These are phyloP conservation scores for Sphaerodactylus townsendi DNA, from an alignment of 2,113 vertebrate species.

Conservation along the genomic window DNA sequence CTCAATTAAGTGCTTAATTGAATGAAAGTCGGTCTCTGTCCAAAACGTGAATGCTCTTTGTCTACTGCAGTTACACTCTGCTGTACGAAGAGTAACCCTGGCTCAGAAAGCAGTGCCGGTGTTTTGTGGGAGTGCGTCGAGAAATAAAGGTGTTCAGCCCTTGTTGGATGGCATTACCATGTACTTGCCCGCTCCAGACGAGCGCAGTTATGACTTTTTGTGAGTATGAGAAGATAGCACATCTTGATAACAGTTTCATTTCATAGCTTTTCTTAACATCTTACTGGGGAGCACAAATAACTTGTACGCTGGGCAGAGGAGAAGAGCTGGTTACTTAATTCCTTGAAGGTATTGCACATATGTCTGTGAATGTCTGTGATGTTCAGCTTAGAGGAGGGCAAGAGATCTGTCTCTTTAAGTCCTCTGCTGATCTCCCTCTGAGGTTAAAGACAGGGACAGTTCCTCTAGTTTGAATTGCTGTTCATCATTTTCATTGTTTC, in stretches of 20 bases:
- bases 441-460: no score
- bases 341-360: background rate
- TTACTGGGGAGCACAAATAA: background rate
- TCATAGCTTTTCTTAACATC: background rate
- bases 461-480: background rate
- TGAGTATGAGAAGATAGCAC: constrained; percentile 74
- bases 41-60: background rate
- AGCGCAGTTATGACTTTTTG: constrained; percentile 85
- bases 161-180: constrained; percentile 87
- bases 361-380: no score
- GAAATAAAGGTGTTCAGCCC: constrained; percentile 93
- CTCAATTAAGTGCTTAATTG: background rate
- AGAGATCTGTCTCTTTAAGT: background rate
- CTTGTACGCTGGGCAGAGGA: background rate
- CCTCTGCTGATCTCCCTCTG: no score
- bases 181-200: constrained; percentile 90
- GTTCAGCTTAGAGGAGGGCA: background rate
- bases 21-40: background rate
- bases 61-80: constrained; percentile 80
- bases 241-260: background rate
- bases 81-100: constrained; percentile 86
- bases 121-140: constrained; percentile 92
- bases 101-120: constrained; percentile 88
- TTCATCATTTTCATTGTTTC: background rate
- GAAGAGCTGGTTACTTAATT: background rate